Evolutionary conservation across 2,888 invertebrate species (phyloP), one percentile per base, ranked within the genome.

Genomic region (Andrena marginata): DNA sequence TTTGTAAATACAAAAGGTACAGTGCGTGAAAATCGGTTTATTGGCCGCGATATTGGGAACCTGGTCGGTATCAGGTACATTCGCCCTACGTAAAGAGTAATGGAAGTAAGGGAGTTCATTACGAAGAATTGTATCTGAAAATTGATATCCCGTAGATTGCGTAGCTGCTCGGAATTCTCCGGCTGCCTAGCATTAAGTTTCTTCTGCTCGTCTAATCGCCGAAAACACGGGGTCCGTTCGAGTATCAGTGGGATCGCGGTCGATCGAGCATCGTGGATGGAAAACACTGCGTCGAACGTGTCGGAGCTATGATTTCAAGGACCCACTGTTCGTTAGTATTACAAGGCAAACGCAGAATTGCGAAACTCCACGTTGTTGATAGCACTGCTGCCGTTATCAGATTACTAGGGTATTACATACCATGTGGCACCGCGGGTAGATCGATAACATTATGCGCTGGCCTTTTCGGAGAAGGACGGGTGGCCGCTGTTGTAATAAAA

Each of bases 351-450:
- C 71, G 71, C 63, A 63, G 72, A 51, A 78, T 88, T 88, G 79
- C 87, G 88, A 88, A 87, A 88, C 76, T 51, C 67, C 33, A 68
- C 79, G 77, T 35, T 71, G 85, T 86, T 81, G 85, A 85, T 85
- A 87, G 71, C 78, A 59, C 31, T 64, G 80, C 59, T 60, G 72
- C 80, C 68, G 65, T 88, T 88, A 88, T 88, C 88, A 85, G 88
- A 88, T 88, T 82, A 87, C 82, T 82, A 85, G 67, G 73, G 59
- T 68, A 76, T 73, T 75, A 79, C 72, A 63, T 62, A 72, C 67
- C 70, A 70, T 74, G 73, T 67, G 83, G 60, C 42, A 60, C n/a
- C 59, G 29, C 54, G 48, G 56, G 51, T 35, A 60, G 80, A 67
- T 81, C 81, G 81, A 80, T 79, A 70, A 74, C 54, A 74, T 79